Evolutionary conservation across 2,797 vertebrate species (phyloP), one percentile per base, ranked within the genome.

Genomic region (Sebastes nivosus): DNA sequence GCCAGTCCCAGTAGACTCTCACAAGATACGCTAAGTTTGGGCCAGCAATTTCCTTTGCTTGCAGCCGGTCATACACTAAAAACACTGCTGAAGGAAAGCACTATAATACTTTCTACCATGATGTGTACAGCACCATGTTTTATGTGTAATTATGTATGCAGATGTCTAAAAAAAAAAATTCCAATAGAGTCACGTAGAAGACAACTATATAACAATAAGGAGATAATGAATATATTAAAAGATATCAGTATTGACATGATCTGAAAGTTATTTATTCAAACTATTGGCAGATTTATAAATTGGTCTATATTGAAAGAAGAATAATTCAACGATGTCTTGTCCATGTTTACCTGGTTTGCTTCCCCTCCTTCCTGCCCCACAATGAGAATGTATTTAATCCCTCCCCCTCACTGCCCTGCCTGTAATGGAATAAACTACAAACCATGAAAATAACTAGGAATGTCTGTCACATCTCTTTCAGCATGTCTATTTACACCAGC

Each of bases 351-450:
- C 93, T 95, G 92, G 90, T 94, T 95, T 95, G 93, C 94, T 93
- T 87, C 91, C 92, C 85, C 75, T 89, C 85, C 87, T 87, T 86
- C 91, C 89, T 92, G 87, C 83, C 92, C 91, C 89, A 93, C 85
- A 93, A 94, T 93, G 92, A 95, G 95, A 96, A 96, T 96, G 95
- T 96, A 96, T 95, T 94, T 93, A 91, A 89, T 81, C 82, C 92
- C 87, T 78, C 67, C 79, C 85, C 89, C 90, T 78, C 80, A 93
- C 87, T 94, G 83, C 90, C 93, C 93, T 93, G 94, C 94, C 94
- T 95, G 95, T 94, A 94, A 95, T 90, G 80, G 84, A 96, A 96
- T 95, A 95, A 96, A 95, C 82, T 86, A 91, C 88, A 94, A 94
- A 93, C 83, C 93, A 92, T 85, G 80, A 91, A 78, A 87, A 73